Conservation (phyloP, 2,113 vertebrate genomes). For the Odocoileus hemionus region DNA sequence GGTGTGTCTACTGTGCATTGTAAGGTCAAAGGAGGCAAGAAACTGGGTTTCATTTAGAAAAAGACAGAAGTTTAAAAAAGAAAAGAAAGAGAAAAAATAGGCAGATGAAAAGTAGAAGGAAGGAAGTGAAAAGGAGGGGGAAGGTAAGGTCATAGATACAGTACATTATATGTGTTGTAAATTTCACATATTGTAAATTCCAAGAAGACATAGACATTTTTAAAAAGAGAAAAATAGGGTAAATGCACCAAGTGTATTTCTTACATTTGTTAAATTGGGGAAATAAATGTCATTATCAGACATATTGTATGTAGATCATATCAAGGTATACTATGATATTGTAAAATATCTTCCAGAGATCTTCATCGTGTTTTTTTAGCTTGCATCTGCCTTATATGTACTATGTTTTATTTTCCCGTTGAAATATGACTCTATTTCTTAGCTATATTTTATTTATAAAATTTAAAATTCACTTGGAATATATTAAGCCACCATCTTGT, state of each 20-base stretch:
- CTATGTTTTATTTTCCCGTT: not conserved
- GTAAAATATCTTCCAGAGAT: not conserved
- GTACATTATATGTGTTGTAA: no score
- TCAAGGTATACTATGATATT: not conserved
- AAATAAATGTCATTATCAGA: not conserved
- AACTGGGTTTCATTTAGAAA: not conserved
- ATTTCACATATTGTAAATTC: not conserved
- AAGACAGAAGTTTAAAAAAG: not conserved
- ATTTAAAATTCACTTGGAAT: not conserved
- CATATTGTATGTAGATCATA: not conserved
- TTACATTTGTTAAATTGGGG: not conserved
- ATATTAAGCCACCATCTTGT: not conserved
- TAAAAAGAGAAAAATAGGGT: not conserved
- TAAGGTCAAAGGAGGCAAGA: not conserved
- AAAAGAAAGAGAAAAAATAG: not conserved
- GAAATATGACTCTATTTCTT: not conserved
- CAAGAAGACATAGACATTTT: not conserved
- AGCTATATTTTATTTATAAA: constrained; percentile 27
- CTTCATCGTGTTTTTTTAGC: not conserved
- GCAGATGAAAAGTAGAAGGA: not conserved
- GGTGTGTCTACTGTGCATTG: not conserved
- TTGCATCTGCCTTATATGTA: not conserved
- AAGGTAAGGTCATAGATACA: not conserved
- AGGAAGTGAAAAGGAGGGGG: not conserved
- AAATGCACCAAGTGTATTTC: not conserved